Evolutionary conservation across 2,113 vertebrate species (phyloP).

Genomic region (Noturus placidus): DNA sequence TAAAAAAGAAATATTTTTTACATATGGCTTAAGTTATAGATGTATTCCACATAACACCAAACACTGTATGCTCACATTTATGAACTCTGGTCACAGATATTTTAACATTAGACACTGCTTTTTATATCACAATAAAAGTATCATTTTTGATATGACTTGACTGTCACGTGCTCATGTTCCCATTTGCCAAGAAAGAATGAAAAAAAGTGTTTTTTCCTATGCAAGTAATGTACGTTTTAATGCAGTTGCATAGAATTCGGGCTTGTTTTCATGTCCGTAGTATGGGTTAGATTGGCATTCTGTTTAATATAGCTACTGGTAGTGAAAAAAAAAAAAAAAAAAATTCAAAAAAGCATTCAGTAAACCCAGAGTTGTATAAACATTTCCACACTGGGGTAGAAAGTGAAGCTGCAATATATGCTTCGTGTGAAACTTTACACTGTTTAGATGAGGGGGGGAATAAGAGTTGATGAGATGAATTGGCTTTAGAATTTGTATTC

Average conservation of each 20-base stretch:
- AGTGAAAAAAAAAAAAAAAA: background rate
- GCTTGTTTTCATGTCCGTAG: background rate
- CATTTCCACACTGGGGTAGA: background rate
- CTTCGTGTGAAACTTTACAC: background rate
- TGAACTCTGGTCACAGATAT: constrained; percentile 32
- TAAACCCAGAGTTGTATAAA: background rate
- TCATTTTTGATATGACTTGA: constrained; percentile 66
- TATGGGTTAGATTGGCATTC: background rate
- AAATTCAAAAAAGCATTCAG: too few relatives aligned
- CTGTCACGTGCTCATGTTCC: constrained; percentile 49
- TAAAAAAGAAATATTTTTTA: constrained; percentile 32
- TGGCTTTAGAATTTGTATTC: background rate
- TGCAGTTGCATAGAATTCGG: constrained; percentile 23
- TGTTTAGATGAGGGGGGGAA: background rate
- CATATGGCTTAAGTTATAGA: constrained; percentile 28
- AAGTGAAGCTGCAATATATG: background rate
- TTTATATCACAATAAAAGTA: constrained; percentile 66
- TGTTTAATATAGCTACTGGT: background rate
- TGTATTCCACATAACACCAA: constrained; percentile 27
- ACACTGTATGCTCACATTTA: constrained; percentile 33
- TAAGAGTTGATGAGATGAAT: background rate
- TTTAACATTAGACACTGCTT: constrained; percentile 62
- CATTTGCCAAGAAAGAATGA: background rate
- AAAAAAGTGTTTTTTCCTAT: constrained; percentile 60
- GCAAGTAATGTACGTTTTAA: constrained; percentile 75